A percentile compares a stretch with the other conserved stretches of the same genome.
Conservation (phyloP, 1,140 invertebrate genomes). For the Dendroctonus valens region DNA sequence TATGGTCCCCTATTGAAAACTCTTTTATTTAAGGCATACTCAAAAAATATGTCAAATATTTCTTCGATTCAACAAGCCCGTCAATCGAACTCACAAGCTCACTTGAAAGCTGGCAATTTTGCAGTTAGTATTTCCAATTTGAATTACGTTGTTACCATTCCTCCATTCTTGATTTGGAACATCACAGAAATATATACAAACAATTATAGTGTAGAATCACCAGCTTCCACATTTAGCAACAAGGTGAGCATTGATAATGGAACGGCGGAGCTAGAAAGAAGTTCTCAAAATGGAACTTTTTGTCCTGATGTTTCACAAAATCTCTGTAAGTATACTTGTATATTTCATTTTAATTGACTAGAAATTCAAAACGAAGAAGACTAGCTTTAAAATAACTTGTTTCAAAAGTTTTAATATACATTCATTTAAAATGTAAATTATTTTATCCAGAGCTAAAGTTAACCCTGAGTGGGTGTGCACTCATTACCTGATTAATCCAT, state of each 20-base stretch:
- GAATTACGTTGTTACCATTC: slow-evolving; percentile 33
- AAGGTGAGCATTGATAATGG: slow-evolving; percentile 3
- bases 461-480: too few species aligned
- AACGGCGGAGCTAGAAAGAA: background rate
- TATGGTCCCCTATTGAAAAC: slow-evolving; percentile 36
- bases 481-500: too few species aligned
- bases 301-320: slow-evolving; percentile 35
- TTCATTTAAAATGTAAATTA: too few species aligned
- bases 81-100: background rate
- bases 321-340: slow-evolving; percentile 26
- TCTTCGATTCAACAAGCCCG: background rate
- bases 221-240: background rate
- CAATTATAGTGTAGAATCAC: background rate
- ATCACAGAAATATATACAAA: slow-evolving; percentile 12
- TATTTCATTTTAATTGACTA: too few species aligned
- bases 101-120: slow-evolving; percentile 13
- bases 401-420: too few species aligned
- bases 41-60: slow-evolving; percentile 15
- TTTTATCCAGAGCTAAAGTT: too few species aligned
- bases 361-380: too few species aligned
- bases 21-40: slow-evolving; percentile 29
- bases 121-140: slow-evolving; percentile 22
- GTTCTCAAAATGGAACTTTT: slow-evolving; percentile 1
- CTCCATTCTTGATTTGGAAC: slow-evolving; percentile 28
- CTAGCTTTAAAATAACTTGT: too few species aligned